phyloP scores from a whole-genome alignment of 2,888 invertebrate species.

The Eucera pruinosa region DNA sequence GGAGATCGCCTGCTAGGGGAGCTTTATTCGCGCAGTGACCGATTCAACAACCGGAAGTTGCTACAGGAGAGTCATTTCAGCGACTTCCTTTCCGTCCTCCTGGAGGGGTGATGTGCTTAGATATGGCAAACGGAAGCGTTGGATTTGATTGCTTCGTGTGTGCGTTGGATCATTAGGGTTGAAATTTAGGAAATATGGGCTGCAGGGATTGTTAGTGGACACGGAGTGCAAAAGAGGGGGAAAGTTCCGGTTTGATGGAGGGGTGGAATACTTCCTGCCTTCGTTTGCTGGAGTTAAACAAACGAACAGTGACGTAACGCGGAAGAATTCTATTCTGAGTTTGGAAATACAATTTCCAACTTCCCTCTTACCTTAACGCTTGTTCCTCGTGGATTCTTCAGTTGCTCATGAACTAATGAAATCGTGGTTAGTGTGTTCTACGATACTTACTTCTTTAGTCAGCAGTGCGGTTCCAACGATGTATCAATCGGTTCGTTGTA shows the following conservation, averaged over 20 bases:
- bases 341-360: constrained; percentile 35
- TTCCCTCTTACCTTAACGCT: constrained; percentile 5
- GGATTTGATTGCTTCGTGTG: constrained; percentile 18
- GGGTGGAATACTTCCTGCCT: constrained; percentile 15
- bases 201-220: not conserved
- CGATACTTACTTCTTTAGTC: not conserved
- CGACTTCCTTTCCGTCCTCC: constrained; percentile 3
- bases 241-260: not conserved
- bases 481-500: not conserved
- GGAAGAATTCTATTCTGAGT: constrained; percentile 36
- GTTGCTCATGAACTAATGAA: not conserved
- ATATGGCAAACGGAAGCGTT: constrained; percentile 15
- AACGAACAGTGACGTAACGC: constrained; percentile 29
- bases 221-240: constrained; percentile 13
- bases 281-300: constrained; percentile 28
- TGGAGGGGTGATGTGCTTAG: constrained; percentile 28
- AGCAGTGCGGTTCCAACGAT: not conserved
- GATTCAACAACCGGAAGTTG: constrained; percentile 24
- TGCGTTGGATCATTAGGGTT: constrained; percentile 6
- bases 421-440: not conserved
- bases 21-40: constrained; percentile 26
- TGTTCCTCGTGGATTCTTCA: not conserved
- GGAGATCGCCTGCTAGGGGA: constrained; percentile 24
- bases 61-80: constrained; percentile 13
- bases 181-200: constrained; percentile 17